A percentile compares a stretch with the other conserved stretches of the same genome.
Evolutionary conservation across 2,797 vertebrate species (phyloP).

Genomic region (Pterois miles): DNA sequence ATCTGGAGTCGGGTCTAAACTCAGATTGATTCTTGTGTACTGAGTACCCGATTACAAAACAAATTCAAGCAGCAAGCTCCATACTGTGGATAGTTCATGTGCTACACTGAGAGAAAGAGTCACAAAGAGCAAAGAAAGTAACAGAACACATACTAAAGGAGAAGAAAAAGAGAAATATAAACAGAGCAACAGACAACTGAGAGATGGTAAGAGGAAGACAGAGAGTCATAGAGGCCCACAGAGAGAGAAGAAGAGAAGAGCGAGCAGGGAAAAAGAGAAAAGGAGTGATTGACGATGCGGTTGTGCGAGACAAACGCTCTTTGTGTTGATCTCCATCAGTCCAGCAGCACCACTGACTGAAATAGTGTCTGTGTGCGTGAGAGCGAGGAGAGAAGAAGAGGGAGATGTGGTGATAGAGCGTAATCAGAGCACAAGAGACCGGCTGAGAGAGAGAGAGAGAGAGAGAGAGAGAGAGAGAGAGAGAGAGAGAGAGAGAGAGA

Average conservation of each 20-base stretch:
- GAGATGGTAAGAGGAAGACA: slow-evolving; percentile 38
- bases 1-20: too few species aligned
- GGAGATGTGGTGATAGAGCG: slow-evolving; percentile 46
- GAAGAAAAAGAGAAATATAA: background rate
- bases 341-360: slow-evolving; percentile 49
- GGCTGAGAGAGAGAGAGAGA: slow-evolving; percentile 31
- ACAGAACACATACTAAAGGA: slow-evolving; percentile 6
- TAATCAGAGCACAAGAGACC: slow-evolving; percentile 45
- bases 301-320: slow-evolving; percentile 67
- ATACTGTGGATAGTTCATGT: background rate
- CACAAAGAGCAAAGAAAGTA: background rate
- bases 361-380: slow-evolving; percentile 61
- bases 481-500: slow-evolving; percentile 3
- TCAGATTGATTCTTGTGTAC: too few species aligned
- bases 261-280: slow-evolving; percentile 40
- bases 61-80: background rate
- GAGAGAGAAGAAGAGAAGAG: slow-evolving; percentile 11
- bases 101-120: background rate
- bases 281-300: slow-evolving; percentile 61
- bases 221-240: slow-evolving; percentile 37
- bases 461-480: slow-evolving; percentile 17
- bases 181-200: background rate
- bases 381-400: slow-evolving; percentile 56
- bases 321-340: slow-evolving; percentile 69
- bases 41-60: background rate